Evolutionary conservation across 2,888 invertebrate genomes (phyloP), one percentile per base, ranked within the genome.

Genomic region (Drosophila quinaria): DNA sequence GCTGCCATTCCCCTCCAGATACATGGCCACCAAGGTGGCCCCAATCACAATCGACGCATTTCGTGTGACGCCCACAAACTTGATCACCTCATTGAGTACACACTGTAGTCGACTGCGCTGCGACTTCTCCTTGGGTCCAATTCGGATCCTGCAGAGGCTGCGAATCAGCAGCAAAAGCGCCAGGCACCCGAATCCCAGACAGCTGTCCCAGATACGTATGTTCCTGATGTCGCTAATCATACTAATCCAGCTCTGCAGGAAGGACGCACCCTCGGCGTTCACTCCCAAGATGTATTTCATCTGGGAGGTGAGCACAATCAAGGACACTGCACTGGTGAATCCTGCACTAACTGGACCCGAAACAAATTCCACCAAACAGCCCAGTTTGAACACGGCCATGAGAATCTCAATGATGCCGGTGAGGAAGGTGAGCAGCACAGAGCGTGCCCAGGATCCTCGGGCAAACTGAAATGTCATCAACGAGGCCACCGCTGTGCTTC

Each of bases 401-500:
- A 96, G 90, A 50, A 97, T 92, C 91, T 97, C 95, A 39, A 97
- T 94, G 19, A 96, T 83, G 3, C 97, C 97, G 17, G 95, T 94
- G 10, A 97, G 92, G 83, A 97, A 96, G 82, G 95, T 95, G 19
- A 97, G 94, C 31, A 97, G 93, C 39, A 97, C 94, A 0, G 97
- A 97, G 9, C 91, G 83, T 90, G 97, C 95, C 92, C 92, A 93
- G 17, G 91, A 90, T 29, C 95, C 95, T 41, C 94, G 94, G 0
- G 96, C 95, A 33, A 96, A 95, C 93, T 97, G 96, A 91, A 94
- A 96, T 1, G 97, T 97, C 90, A 98, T 94, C 59, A 98, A 93
- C 1, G 98, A 97, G 77, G 97, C 96, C 80, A 98, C 97, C 74
- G 98, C 98, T 1, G 98, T 98, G 37, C 98, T 98, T 9, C 98